Percentiles rank a stretch among this genome's conserved stretches.
Evolutionary conservation across 2,797 vertebrate species (phyloP).

Genomic region (Cirrhinus mrigala): DNA sequence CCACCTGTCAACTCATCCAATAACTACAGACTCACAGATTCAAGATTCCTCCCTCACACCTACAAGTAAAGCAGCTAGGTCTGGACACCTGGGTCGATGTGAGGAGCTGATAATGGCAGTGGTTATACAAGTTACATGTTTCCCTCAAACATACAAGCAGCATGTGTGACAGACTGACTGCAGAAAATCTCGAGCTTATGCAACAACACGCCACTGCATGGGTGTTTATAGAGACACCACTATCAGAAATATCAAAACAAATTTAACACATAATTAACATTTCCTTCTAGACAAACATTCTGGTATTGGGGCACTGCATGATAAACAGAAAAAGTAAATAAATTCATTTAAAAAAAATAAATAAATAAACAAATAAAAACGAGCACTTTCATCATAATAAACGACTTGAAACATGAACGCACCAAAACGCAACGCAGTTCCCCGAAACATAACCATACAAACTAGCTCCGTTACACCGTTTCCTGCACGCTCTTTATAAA

Average conservation of each 20-base stretch:
- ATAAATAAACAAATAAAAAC: background rate
- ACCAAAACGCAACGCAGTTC: background rate
- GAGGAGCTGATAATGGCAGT: background rate
- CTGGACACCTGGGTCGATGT: background rate
- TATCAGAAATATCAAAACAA: background rate
- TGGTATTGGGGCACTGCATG: background rate
- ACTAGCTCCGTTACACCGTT: background rate
- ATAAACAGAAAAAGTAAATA: background rate
- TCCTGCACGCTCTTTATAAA: conserved; percentile 13
- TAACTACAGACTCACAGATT: background rate
- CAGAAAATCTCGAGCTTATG: background rate
- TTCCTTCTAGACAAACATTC: background rate
- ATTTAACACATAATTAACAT: background rate
- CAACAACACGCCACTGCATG: conserved; percentile 4
- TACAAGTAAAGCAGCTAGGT: background rate
- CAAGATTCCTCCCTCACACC: background rate
- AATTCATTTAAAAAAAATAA: background rate
- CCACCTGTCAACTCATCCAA: background rate
- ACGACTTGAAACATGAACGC: background rate
- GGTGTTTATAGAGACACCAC: background rate
- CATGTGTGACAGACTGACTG: background rate
- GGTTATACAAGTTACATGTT: conserved; percentile 8
- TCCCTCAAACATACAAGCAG: background rate
- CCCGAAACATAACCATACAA: background rate
- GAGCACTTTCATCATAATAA: background rate